Percentiles rank a stretch among this genome's conserved stretches.
Evolutionary conservation across 1,140 invertebrate species (phyloP).

Genomic region (Gonatopus flavifemur): DNA sequence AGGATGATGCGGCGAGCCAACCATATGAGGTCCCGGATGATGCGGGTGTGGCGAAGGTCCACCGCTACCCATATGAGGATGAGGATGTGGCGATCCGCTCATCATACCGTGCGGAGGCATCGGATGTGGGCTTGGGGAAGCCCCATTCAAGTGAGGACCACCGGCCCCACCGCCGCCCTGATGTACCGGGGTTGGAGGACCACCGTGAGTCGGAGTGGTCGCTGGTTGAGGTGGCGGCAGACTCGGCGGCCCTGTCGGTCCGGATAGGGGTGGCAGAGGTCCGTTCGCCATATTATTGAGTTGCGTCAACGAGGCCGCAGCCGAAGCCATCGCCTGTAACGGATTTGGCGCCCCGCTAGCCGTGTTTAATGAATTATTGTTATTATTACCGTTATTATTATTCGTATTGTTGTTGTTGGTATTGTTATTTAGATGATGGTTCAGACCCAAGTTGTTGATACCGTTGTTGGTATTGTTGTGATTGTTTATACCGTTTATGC

Average conservation of each 20-base stretch:
- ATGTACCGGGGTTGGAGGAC: slow-evolving; percentile 51
- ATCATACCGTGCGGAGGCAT: slow-evolving; percentile 54
- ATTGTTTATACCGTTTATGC: slow-evolving; percentile 21
- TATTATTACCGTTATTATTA: slow-evolving; percentile 10
- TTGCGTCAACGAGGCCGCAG: slow-evolving; percentile 51
- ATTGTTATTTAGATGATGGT: neutral
- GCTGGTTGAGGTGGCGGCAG: slow-evolving; percentile 50
- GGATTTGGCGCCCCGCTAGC: slow-evolving; percentile 42
- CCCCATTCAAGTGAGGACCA: slow-evolving; percentile 54
- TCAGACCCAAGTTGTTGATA: slow-evolving; percentile 5
- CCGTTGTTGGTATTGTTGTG: slow-evolving; percentile 6
- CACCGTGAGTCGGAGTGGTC: slow-evolving; percentile 52
- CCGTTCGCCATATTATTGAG: slow-evolving; percentile 57
- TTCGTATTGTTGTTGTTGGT: slow-evolving; percentile 7
- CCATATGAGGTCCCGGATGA: slow-evolving; percentile 52
- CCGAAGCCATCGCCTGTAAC: slow-evolving; percentile 54
- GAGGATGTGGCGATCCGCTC: slow-evolving; percentile 50
- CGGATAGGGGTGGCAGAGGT: slow-evolving; percentile 46
- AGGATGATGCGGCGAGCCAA: slow-evolving; percentile 51
- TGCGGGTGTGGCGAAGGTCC: slow-evolving; percentile 53
- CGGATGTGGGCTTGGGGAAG: slow-evolving; percentile 54
- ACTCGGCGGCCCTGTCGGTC: slow-evolving; percentile 42
- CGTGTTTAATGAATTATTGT: slow-evolving; percentile 16
- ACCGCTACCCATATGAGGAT: slow-evolving; percentile 49
- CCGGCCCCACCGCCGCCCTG: slow-evolving; percentile 33